Conservation (phyloP, 2,888 invertebrate species). For the Dolomedes plantarius region DNA sequence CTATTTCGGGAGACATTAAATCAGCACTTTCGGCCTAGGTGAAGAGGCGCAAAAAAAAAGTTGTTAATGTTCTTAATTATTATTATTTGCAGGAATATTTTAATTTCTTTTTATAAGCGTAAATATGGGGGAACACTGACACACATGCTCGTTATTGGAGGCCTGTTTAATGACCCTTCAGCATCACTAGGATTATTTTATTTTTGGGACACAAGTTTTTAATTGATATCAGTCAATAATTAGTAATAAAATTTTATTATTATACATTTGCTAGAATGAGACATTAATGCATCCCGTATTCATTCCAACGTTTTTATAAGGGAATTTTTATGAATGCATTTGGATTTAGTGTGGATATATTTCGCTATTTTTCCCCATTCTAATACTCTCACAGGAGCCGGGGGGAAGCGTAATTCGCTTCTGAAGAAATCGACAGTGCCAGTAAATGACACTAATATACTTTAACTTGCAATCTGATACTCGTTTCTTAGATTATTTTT, state of each 20-base stretch:
- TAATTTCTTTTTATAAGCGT: conserved; percentile 22
- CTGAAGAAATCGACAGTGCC: neutral
- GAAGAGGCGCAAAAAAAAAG: conserved; percentile 39
- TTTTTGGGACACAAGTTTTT: neutral
- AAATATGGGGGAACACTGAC: conserved; percentile 2
- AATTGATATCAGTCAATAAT: conserved; percentile 16
- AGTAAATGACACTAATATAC: neutral
- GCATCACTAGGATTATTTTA: conserved; percentile 14
- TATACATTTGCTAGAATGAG: conserved; percentile 11
- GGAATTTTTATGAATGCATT: neutral
- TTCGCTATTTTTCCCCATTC: neutral
- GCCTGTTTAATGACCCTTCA: conserved; percentile 10
- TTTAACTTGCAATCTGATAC: too few relatives aligned
- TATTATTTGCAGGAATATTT: conserved; percentile 57
- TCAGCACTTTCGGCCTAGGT: conserved; percentile 17
- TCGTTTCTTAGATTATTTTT: too few relatives aligned
- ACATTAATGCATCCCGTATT: neutral
- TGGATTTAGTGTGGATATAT: neutral
- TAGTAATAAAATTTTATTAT: conserved; percentile 18
- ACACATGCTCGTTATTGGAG: neutral
- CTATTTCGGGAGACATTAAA: conserved; percentile 58
- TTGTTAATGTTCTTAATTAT: conserved; percentile 69
- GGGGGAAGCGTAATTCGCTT: neutral
- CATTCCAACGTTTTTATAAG: neutral
- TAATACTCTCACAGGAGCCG: neutral